Evolutionary conservation across 2,888 invertebrate species (phyloP), one percentile per base, ranked within the genome.

Genomic region (Onchidella celtica): DNA sequence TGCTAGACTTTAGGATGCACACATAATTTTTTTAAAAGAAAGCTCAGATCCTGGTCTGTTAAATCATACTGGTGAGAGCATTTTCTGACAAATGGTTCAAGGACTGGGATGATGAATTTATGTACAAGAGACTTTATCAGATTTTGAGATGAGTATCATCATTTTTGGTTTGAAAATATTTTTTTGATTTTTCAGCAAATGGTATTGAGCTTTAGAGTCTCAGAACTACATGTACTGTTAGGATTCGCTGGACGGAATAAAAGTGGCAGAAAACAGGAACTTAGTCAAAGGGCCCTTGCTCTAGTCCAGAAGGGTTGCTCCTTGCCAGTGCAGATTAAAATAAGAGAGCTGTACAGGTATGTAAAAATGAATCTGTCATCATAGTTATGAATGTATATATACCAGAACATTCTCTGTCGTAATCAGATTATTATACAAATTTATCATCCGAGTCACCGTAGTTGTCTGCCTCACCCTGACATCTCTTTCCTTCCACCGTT

Each of bases 221-320:
- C 96, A 93, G 97, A 97, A 94, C 95, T 97, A 92, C 97, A 97
- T 94, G 96, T 96, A 94, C 94, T 97, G 92, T 95, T 97, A 92
- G 96, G 96, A 91, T 96, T 95, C 94, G 96, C 96, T 88, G 96
- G 96, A 87, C 95, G 96, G 93, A 96, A 96, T 91, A 96, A 96
- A 93, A 95, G 95, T 89, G 97, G 97, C 85, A 94, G 96, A 91
- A 97, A 97, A 94, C 95, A 95, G 90, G 97, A 97, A 93, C 94
- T 97, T 81, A 96, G 96, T 93, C 94, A 95, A 84, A 95, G 97
- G 90, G 96, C 96, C 83, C 91, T 96, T 87, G 95, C 96, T 91
- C 94, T 97, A 86, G 94, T 97, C 82, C 95, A 95, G 90, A 94
- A 89, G 86, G 90, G 85, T 89, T 95, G 85, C 90, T 95, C 96